Percentiles rank a stretch among this genome's conserved stretches.
Conservation (phyloP, 1,140 invertebrate genomes). For the Spodoptera litura region DNA sequence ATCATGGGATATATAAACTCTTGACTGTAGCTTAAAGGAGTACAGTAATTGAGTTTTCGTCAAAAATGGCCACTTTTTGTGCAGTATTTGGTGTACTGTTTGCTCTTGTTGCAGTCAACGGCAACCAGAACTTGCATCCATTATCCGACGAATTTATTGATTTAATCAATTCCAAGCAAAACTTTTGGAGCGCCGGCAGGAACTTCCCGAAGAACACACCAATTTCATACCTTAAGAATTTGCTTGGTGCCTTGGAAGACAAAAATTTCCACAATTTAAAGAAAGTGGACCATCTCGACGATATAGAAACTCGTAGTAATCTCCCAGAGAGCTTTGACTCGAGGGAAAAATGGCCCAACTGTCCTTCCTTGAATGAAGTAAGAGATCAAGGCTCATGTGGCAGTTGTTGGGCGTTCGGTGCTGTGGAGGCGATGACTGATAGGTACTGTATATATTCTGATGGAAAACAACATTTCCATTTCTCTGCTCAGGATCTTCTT, state of each 20-base stretch:
- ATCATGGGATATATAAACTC: too few species aligned
- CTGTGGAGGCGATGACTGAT: constrained; percentile 96
- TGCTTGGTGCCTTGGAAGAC: background rate
- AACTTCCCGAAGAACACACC: background rate
- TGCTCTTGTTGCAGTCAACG: background rate
- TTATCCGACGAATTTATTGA: constrained; percentile 19
- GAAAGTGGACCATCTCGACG: constrained; percentile 48
- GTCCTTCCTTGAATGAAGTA: constrained; percentile 91
- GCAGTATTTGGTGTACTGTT: background rate
- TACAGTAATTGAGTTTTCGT: too few species aligned
- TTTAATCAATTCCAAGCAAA: constrained; percentile 13
- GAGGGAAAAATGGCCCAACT: constrained; percentile 91
- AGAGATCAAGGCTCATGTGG: constrained; percentile 90
- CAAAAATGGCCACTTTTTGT: too few species aligned
- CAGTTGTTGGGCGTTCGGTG: constrained; percentile 93
- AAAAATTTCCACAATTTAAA: background rate
- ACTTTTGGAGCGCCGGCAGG: constrained; percentile 8
- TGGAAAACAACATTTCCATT: constrained; percentile 70
- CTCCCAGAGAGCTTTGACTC: constrained; percentile 92
- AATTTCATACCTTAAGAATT: background rate
- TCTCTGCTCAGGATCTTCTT: constrained; percentile 14
- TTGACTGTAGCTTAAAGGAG: too few species aligned
- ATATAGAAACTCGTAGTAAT: constrained; percentile 52
- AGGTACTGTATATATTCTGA: constrained; percentile 91
- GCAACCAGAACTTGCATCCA: background rate